phyloP scores from a whole-genome alignment of 2,888 invertebrate species.

The Cephus spinipes region DNA sequence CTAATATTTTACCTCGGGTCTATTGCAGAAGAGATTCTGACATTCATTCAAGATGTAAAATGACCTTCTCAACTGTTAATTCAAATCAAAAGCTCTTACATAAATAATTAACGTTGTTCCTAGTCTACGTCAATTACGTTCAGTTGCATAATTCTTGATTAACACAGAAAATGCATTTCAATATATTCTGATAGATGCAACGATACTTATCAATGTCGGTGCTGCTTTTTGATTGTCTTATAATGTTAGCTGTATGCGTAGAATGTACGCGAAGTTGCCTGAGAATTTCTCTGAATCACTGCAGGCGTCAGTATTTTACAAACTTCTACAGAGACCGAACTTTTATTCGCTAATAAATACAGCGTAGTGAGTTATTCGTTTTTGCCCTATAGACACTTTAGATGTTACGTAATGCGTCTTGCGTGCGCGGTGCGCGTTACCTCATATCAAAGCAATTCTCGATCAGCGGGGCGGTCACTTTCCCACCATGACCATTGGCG shows the following conservation, averaged over 20 bases:
- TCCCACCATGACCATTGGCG: conserved; percentile 38
- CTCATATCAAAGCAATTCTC: conserved; percentile 50
- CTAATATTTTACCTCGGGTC: background rate
- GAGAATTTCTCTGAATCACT: background rate
- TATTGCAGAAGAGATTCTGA: background rate
- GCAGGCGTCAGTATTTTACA: background rate
- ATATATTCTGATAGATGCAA: background rate
- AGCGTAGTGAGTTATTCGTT: background rate
- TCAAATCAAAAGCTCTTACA: background rate
- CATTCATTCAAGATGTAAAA: background rate
- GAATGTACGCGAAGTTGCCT: background rate
- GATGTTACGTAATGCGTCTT: conserved; percentile 43
- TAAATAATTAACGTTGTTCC: conserved; percentile 9
- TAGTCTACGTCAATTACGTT: background rate
- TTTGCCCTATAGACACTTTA: conserved; percentile 14
- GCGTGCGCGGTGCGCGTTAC: conserved; percentile 48
- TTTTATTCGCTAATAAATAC: background rate
- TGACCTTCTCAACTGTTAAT: conserved; percentile 13
- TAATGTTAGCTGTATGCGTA: background rate
- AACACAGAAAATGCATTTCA: background rate
- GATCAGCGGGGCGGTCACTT: conserved; percentile 43
- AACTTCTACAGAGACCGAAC: background rate
- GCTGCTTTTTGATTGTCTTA: background rate
- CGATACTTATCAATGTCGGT: background rate
- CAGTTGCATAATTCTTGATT: conserved; percentile 3